Base-by-base conservation (phyloP, 1,140 invertebrate genomes). In the Berghia stephanieae region DNA sequence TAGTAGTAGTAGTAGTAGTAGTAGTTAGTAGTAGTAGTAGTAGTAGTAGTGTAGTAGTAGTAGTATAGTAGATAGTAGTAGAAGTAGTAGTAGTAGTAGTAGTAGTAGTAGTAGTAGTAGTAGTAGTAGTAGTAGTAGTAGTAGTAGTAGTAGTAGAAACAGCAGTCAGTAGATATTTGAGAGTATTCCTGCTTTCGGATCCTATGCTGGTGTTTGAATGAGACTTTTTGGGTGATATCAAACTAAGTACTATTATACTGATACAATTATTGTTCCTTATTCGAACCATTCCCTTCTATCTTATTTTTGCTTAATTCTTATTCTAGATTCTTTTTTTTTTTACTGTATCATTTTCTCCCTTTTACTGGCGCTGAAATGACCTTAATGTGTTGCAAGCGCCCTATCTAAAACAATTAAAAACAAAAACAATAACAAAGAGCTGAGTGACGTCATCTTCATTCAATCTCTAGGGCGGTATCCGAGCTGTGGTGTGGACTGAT, bases 401-500 rank as follows among this genome's bases (percentile, higher is more conserved):
- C 27, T 36, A 3, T 18, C 31, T 52, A 4, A 4, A 36, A 31
- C n/a, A 18, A 2, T 27, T 24, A 21, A 16, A 36, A 16, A 16
- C n/a, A 57, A 21, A 21, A 5, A 13, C 27, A 18, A 3, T 49
- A 16, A n/a, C n/a, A 1, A 2, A 36, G 42, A 38, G 18, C 44
- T 74, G 38, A 5, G 10, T 70, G 10, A 42, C 4, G 21, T 49
- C 52, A 18, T 79, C 91, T 91, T 84, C 86, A 18, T 49, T 70
- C 36, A 46, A 0, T 49, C 43, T 42, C 5, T 74, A 87, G 82
- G 86, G 87, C 36, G 86, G 86, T 21, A 81, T 88, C 6, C 68
- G 81, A 49, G 87, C 86, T 5, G 86, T 87, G 4, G 83, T 88
- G 24, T 88, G 86, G 86, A 86, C 86, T 5, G 86, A 88, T 71